Percentiles rank a stretch among this genome's conserved stretches.
phyloP scores from a whole-genome alignment of 2,888 invertebrate species.

The Minunthozetes semirufus region DNA sequence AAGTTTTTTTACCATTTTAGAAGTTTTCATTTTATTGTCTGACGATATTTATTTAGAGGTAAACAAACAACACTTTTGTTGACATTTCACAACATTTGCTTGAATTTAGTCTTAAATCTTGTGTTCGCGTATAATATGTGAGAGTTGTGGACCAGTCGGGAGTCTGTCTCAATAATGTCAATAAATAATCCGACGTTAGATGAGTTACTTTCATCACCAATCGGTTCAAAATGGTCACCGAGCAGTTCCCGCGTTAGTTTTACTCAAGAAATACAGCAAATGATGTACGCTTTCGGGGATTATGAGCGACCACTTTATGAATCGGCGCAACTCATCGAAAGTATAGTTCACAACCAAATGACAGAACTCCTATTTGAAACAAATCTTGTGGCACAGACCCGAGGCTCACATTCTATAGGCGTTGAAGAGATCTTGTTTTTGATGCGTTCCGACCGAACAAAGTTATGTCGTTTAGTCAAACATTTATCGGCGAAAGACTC shows the following conservation, averaged over 20 bases:
- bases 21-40: too few relatives aligned
- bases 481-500: constrained; percentile 48
- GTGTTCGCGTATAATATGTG: too few relatives aligned
- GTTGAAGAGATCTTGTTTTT: constrained; percentile 69
- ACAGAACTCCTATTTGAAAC: constrained; percentile 54
- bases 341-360: constrained; percentile 72
- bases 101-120: too few relatives aligned
- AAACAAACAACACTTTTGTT: too few relatives aligned
- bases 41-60: too few relatives aligned
- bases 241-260: not conserved
- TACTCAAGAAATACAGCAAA: constrained; percentile 23
- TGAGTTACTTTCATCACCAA: constrained; percentile 9
- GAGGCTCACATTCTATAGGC: constrained; percentile 54
- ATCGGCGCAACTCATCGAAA: constrained; percentile 75
- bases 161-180: not conserved
- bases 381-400: constrained; percentile 59
- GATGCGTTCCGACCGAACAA: constrained; percentile 68
- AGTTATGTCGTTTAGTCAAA: constrained; percentile 46
- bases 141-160: too few relatives aligned
- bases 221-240: constrained; percentile 9
- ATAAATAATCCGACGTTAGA: constrained; percentile 13
- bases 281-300: constrained; percentile 80
- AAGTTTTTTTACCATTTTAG: too few relatives aligned
- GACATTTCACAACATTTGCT: too few relatives aligned
- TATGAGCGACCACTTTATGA: constrained; percentile 70